Conservation (phyloP, 2,888 invertebrate species). For the Dryobotodes eremita region DNA sequence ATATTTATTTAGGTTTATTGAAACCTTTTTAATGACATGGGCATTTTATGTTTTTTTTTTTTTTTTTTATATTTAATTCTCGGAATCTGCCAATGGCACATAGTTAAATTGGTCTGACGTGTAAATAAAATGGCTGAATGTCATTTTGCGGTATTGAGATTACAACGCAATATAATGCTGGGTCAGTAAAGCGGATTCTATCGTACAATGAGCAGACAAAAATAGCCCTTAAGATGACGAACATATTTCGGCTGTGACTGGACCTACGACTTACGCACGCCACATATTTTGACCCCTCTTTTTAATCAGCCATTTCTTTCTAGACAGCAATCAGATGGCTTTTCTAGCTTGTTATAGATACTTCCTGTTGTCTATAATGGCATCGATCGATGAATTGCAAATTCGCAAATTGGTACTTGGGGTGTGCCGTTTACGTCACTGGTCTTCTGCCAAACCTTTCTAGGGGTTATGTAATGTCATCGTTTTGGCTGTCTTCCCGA, state of each 20-base stretch:
- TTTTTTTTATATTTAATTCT: not conserved
- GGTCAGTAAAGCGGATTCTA: not conserved
- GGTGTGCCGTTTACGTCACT: constrained; percentile 24
- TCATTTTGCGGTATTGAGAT: not conserved
- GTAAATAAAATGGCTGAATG: not conserved
- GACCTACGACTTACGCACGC: too few relatives aligned
- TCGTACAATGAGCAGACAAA: not conserved
- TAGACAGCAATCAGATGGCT: constrained; percentile 5
- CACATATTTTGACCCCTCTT: constrained; percentile 11
- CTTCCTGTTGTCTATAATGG: constrained; percentile 17
- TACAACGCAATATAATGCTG: not conserved
- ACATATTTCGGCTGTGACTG: not conserved
- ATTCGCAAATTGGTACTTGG: constrained; percentile 23
- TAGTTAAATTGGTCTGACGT: not conserved
- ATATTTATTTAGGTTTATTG: too few relatives aligned
- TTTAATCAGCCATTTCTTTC: constrained; percentile 13
- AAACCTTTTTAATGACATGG: too few relatives aligned
- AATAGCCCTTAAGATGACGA: not conserved
- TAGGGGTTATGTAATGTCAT: not conserved
- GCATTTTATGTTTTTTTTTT: not conserved
- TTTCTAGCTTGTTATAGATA: not conserved
- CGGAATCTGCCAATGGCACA: not conserved
- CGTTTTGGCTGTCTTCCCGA: not conserved
- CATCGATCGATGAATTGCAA: constrained; percentile 31
- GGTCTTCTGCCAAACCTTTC: constrained; percentile 4